A percentile compares a stretch with the other conserved stretches of the same genome.
Conservation (phyloP, 2,797 vertebrate species). For the Periophthalmus magnuspinnatus region DNA sequence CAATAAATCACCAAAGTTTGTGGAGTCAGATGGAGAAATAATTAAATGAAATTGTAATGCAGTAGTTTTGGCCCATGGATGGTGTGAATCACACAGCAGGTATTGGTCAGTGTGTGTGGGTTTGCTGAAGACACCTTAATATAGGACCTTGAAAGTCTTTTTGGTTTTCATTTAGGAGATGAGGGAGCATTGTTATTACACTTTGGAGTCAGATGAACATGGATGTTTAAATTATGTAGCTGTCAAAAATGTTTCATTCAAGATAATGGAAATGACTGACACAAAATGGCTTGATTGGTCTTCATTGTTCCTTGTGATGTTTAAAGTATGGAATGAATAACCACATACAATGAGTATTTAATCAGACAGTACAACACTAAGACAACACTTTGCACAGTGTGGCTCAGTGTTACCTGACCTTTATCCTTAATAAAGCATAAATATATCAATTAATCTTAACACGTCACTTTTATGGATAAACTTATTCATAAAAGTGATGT, state of each 20-base stretch:
- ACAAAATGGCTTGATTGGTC: neutral
- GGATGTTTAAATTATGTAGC: no score
- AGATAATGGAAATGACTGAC: neutral
- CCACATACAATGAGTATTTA: neutral
- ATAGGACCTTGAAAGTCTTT: no score
- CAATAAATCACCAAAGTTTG: neutral
- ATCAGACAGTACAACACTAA: no score
- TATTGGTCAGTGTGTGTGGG: no score
- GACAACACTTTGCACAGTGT: neutral
- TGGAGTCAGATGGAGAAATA: neutral
- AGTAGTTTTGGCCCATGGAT: neutral
- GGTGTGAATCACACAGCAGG: no score
- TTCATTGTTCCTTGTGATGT: neutral
- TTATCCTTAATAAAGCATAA: slow-evolving; percentile 3
- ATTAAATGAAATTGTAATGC: neutral
- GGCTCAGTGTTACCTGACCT: neutral
- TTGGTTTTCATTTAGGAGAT: neutral
- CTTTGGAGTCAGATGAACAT: neutral
- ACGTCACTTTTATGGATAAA: no score
- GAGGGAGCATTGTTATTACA: neutral
- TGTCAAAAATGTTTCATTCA: no score
- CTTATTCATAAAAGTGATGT: no score
- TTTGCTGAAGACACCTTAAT: no score
- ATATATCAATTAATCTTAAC: neutral
- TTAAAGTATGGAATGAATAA: slow-evolving; percentile 1